Evolutionary conservation across 2,888 invertebrate genomes (phyloP).

Genomic region (Coelinius sp.): DNA sequence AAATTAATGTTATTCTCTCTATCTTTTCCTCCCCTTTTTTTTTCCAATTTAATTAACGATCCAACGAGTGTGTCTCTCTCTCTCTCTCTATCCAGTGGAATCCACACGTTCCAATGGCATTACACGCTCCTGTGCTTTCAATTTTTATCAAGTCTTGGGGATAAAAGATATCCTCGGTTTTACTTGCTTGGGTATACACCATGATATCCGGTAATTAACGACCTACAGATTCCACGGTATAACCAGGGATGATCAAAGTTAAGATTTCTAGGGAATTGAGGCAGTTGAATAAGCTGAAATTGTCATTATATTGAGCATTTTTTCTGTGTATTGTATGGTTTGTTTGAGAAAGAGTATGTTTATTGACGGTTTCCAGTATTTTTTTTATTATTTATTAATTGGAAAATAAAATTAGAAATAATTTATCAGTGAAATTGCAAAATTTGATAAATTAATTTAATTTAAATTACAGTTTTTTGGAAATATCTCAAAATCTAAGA

Average conservation of each 20-base stretch:
- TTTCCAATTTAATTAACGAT: conserved; percentile 38
- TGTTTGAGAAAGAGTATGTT: neutral
- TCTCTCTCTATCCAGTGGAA: conserved; percentile 28
- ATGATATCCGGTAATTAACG: conserved; percentile 41
- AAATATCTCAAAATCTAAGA: no score
- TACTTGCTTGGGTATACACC: neutral
- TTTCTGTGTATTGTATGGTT: neutral
- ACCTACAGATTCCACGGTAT: conserved; percentile 29
- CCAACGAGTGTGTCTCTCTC: conserved; percentile 34
- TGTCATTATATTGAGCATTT: neutral
- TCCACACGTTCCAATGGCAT: conserved; percentile 38
- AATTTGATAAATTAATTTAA: no score
- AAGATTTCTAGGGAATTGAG: neutral
- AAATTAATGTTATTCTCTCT: neutral
- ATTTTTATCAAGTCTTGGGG: conserved; percentile 30
- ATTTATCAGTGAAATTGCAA: no score
- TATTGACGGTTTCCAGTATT: no score
- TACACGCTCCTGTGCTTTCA: conserved; percentile 40
- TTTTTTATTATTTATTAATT: no score
- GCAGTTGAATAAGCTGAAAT: conserved; percentile 2
- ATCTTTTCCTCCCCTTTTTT: conserved; percentile 4
- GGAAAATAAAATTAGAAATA: no score
- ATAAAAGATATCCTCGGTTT: conserved; percentile 4
- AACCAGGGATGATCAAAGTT: neutral
- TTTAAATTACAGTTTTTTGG: no score